phyloP scores from a whole-genome alignment of 2,113 vertebrate genomes.

The Cheirogaleus medius region DNA sequence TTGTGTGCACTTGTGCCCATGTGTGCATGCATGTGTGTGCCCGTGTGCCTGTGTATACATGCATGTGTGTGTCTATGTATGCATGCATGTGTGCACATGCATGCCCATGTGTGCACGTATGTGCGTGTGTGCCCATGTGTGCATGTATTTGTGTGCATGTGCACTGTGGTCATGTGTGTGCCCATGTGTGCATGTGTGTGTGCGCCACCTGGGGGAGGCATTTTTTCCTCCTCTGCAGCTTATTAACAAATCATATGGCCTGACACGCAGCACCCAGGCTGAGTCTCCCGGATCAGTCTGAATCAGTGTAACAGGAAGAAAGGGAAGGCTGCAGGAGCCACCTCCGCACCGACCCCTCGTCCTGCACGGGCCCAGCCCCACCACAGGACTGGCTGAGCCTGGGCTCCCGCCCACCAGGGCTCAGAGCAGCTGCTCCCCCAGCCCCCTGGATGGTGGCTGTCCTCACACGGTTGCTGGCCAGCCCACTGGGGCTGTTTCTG shows the following conservation, averaged over 20 bases:
- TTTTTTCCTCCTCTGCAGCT: conserved; percentile 63
- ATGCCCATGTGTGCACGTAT: too few relatives aligned
- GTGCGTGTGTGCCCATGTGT: too few relatives aligned
- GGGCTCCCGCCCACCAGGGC: neutral
- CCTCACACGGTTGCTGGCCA: neutral
- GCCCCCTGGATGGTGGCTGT: neutral
- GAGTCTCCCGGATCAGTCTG: conserved; percentile 17
- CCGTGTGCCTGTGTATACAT: neutral
- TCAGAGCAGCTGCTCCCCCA: neutral
- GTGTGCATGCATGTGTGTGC: neutral
- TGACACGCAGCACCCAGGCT: conserved; percentile 34
- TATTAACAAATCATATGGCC: conserved; percentile 62
- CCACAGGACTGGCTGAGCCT: neutral
- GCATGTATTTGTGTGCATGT: neutral
- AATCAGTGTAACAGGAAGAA: conserved; percentile 43
- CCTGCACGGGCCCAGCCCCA: rapidly evolving
- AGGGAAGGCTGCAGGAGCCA: neutral
- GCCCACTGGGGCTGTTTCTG: neutral
- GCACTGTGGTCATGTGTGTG: neutral
- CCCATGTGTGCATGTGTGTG: rapidly evolving
- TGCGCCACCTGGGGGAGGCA: neutral
- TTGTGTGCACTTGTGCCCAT: neutral
- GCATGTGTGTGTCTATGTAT: neutral
- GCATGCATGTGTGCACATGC: neutral
- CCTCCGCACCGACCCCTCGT: rapidly evolving